Evolutionary conservation across 1,140 invertebrate species (phyloP), one percentile per base, ranked within the genome.

Genomic region (Sycophila sp.): DNA sequence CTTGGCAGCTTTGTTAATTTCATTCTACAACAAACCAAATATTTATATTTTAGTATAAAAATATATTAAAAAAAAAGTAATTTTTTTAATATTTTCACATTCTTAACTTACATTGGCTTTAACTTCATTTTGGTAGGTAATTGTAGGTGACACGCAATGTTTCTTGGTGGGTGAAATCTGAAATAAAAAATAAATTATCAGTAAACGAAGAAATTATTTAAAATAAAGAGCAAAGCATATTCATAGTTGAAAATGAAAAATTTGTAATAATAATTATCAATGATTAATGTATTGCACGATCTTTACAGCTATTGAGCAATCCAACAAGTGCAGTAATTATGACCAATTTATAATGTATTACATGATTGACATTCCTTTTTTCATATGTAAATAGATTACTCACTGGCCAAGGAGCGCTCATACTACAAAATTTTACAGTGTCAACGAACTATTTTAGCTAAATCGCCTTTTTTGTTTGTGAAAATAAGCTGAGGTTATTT

Each of bases 111-210:
- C 77, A n/a, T 64, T 69, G 70, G 28, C 56, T 72, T 77, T 80
- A 17, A 58, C 30, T 63, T 67, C 71, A 63, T 74, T 75, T 63
- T 81, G 80, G 17, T 76, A 60, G n/a, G 69, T 65, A 24, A 74
- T 76, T 45, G 73, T 75, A 47, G 80, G 77, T 11, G 77, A 77
- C 10, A 72, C 28, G 40, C 80, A 80, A 17, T 78, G 69, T 69
- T 84, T 84, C 32, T 84, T 85, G 15, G n/a, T n/a, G n/a, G 83
- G 82, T 45, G 83, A 85, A 45, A 78, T 71, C 83, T 85, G 28
- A 17, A 81, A 79, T 6, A 19, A 55, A 62, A 28, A 69, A 17
- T 49, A 51, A 17, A 15, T 11, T 38, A 2, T n/a, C n/a, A 17
- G 6, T 11, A 60, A 28, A 19, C 55, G 45, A 17, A 40, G 40